Percentiles rank a stretch among this genome's conserved stretches.
Conservation (phyloP, 2,888 invertebrate species). For the Drosophila nigricruria region DNA sequence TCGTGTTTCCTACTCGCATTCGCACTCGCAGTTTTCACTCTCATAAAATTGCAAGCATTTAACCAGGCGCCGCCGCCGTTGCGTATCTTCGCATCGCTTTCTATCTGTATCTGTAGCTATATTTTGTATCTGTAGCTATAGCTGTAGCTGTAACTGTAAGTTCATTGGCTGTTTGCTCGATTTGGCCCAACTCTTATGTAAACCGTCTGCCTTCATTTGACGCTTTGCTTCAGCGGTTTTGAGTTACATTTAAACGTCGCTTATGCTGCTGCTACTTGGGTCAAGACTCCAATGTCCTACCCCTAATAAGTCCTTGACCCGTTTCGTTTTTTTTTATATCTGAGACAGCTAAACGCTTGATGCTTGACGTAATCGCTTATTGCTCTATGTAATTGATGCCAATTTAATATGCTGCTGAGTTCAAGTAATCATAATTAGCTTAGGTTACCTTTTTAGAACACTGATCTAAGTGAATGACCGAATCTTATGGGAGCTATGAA, state of each 20-base stretch:
- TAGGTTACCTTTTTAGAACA: too few species aligned
- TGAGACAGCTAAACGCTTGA: conserved; percentile 36
- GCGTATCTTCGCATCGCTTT: conserved; percentile 10
- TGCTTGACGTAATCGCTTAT: conserved; percentile 39
- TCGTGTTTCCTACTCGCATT: conserved; percentile 52
- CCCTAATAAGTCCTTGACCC: conserved; percentile 37
- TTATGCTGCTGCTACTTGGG: conserved; percentile 15
- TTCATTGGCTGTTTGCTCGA: conserved; percentile 61
- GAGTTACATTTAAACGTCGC: conserved; percentile 53
- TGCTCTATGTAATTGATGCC: conserved; percentile 39
- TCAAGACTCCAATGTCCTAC: conserved; percentile 8
- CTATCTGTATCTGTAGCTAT: conserved; percentile 16
- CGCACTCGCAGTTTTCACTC: conserved; percentile 66
- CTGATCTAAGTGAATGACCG: background rate
- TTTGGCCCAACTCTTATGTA: conserved; percentile 58
- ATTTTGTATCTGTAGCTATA: background rate
- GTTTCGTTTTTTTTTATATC: conserved; percentile 2
- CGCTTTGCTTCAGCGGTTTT: conserved; percentile 32
- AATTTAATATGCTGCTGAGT: background rate
- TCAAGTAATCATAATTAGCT: conserved; percentile 19
- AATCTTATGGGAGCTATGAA: background rate
- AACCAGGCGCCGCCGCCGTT: conserved; percentile 28
- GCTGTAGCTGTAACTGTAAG: conserved; percentile 23
- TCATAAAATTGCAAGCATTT: conserved; percentile 72
- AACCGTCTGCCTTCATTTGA: conserved; percentile 58